Conservation (phyloP, 2,888 invertebrate genomes). For the Dioctria rufipes region DNA sequence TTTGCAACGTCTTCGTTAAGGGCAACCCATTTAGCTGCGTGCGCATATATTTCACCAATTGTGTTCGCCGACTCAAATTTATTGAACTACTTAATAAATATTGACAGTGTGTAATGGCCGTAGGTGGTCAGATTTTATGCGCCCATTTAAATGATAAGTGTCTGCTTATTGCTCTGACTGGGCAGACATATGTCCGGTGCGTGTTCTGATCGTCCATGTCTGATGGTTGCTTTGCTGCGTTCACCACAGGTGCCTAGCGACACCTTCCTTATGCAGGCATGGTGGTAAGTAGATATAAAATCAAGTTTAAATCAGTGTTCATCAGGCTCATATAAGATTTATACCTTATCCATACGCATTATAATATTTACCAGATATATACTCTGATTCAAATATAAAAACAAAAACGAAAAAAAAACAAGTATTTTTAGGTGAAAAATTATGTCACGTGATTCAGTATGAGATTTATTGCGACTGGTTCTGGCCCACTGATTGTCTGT, state of each 20-base stretch:
- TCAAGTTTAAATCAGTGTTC: constrained; percentile 32
- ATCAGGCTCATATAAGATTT: constrained; percentile 18
- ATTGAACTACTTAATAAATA: constrained; percentile 58
- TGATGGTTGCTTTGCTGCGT: neutral
- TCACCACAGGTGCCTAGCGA: constrained; percentile 27
- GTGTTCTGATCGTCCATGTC: constrained; percentile 30
- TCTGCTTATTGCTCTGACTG: constrained; percentile 51
- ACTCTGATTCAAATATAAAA: too few relatives aligned
- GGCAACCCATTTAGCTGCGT: constrained; percentile 11
- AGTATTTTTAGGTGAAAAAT: constrained; percentile 39
- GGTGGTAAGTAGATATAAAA: constrained; percentile 25
- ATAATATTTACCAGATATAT: neutral
- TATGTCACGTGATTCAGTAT: constrained; percentile 30
- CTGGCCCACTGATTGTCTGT: constrained; percentile 46
- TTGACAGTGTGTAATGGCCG: constrained; percentile 57
- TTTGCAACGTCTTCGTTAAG: constrained; percentile 47
- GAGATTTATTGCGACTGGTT: constrained; percentile 46
- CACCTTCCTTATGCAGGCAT: constrained; percentile 32
- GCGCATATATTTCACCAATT: constrained; percentile 51
- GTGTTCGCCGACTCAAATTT: constrained; percentile 54
- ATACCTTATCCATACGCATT: neutral
- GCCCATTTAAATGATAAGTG: constrained; percentile 58
- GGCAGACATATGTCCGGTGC: constrained; percentile 45
- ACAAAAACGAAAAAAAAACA: neutral
- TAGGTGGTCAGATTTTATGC: constrained; percentile 57